Base-by-base conservation (phyloP, 2,113 vertebrate genomes). In the Pimephales promelas region DNA sequence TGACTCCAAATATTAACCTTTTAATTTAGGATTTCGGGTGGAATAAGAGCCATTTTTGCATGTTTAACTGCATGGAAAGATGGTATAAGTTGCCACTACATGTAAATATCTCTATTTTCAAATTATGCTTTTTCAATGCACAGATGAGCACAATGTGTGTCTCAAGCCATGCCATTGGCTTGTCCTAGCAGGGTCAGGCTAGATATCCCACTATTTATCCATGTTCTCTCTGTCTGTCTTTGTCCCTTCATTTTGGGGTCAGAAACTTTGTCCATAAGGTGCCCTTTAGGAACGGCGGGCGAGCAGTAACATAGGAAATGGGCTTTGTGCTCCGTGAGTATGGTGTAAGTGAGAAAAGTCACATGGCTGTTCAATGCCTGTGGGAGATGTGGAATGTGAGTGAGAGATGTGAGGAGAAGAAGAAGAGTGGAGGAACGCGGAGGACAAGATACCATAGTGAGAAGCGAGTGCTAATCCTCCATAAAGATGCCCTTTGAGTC, bases 401-500 rank as follows among this genome's bases (percentile, higher is more conserved):
- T 52, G 79, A 72, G 66, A 86, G 86, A 83, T 43, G 77, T 66
- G 87, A 89, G 84, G 79, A 26, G 70, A 66, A 81, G 36, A 66
- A 81, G 36, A 40, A 10, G 59, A 75, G 34, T 49, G 82, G 49
- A 85, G 28, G 72, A 68, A 43, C 40, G 40, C 75, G 74, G 24
- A 49, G 18, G 26, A 83, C 78, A 82, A 81, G 75, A 78, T 79
- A 86, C 73, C 68, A 85, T 43, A 82, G 80, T 90, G 88, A 45
- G 80, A 81, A 87, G 81, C 83, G 74, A 87, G 87, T 83, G 78
- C 87, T 47, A 79, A 86, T 91, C 83, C 52, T 83, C 85, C 16
- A 94, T 93, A 94, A 93, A 93, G 92, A 87, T 84, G 36, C 61
- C 83, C 86, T 90, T 93, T 89, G 89, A 71, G 70, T 9, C 78